These are phyloP conservation scores for Geococcyx californianus DNA, from an alignment of 2,113 vertebrate genomes.

Conservation along the genomic window DNA sequence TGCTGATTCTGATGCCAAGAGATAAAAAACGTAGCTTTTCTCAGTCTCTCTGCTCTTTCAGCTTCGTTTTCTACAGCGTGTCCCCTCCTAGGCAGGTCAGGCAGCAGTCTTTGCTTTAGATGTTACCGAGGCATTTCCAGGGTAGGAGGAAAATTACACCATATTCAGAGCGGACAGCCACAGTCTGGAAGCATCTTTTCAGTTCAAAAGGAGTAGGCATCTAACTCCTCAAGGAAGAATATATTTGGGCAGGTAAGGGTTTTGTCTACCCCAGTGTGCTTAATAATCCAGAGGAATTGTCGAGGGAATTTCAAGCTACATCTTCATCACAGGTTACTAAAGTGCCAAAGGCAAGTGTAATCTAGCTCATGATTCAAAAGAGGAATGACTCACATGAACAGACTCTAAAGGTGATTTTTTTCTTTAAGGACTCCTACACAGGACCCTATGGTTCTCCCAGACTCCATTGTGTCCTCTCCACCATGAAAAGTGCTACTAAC, in stretches of 20 bases:
- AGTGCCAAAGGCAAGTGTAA: background rate
- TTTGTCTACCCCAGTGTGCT: background rate
- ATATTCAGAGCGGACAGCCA: background rate
- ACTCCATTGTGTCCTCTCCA: background rate
- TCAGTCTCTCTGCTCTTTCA: background rate
- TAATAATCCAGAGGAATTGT: background rate
- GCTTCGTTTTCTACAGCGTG: background rate
- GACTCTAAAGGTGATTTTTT: background rate
- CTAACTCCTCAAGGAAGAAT: background rate
- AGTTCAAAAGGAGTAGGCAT: background rate
- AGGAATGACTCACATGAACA: constrained; percentile 2
- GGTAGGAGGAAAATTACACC: background rate
- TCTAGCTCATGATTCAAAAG: constrained; percentile 27
- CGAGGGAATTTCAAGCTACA: constrained; percentile 15
- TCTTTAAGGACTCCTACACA: background rate
- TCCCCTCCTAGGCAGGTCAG: background rate
- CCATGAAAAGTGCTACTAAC: background rate
- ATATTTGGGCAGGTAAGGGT: background rate
- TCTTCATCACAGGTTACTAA: background rate
- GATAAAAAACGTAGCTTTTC: background rate
- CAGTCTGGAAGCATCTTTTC: background rate
- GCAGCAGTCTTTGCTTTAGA: background rate
- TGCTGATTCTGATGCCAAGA: background rate
- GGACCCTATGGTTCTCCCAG: background rate
- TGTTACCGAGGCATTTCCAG: background rate